These are phyloP conservation scores for Aphelocoma californica DNA, from an alignment of 2,797 vertebrate species.

Conservation along the genomic window DNA sequence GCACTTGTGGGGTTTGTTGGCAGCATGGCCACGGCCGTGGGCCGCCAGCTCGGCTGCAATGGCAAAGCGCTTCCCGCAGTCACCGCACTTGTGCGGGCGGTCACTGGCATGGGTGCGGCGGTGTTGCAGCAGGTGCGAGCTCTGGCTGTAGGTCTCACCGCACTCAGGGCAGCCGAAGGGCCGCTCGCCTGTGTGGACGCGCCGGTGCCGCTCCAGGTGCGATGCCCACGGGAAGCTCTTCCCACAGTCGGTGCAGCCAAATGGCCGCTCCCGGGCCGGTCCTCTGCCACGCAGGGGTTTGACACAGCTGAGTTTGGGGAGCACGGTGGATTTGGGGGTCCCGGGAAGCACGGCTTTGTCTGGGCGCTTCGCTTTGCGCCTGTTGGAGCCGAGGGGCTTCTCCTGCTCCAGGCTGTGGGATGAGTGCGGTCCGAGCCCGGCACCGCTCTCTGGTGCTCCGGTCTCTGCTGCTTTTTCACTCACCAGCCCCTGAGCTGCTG, in stretches of 20 bases:
- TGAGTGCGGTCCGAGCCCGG: accelerated
- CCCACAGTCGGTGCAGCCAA: constrained; percentile 45
- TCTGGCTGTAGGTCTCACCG: constrained; percentile 61
- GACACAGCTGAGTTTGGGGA: background rate
- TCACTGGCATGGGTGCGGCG: constrained; percentile 38
- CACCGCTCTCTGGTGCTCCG: accelerated
- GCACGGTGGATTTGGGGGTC: accelerated
- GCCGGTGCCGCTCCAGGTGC: constrained; percentile 54
- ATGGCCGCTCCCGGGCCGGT: background rate
- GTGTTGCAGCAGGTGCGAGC: constrained; percentile 63
- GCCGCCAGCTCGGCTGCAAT: background rate
- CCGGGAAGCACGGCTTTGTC: background rate
- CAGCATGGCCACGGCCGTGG: background rate
- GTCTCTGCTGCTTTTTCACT: background rate
- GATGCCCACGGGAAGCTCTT: constrained; percentile 46
- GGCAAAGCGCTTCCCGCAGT: background rate
- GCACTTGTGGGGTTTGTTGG: constrained; percentile 1
- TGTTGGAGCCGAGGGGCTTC: background rate
- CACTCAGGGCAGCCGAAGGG: constrained; percentile 59
- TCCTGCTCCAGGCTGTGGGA: background rate
- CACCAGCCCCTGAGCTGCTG: constrained; percentile 12
- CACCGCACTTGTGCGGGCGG: background rate
- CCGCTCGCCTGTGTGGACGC: constrained; percentile 43
- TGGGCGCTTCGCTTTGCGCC: background rate
- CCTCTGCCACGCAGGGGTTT: accelerated